Evolutionary conservation across 2,888 invertebrate species (phyloP), one percentile per base, ranked within the genome.

Genomic region (Melipona beecheii): DNA sequence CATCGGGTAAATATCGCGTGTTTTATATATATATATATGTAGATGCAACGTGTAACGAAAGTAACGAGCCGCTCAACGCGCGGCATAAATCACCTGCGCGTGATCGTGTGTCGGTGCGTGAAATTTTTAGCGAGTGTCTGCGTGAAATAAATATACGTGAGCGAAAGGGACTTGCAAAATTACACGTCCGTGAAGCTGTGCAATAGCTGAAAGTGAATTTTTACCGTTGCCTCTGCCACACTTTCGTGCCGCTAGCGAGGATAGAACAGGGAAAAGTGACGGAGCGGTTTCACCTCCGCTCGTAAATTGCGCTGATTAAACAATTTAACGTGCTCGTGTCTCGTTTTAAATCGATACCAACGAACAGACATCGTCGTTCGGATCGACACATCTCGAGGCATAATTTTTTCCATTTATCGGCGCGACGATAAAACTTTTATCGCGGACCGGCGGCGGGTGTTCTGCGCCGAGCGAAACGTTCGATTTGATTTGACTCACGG

Each of bases 151-250:
- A 58, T 27, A 21, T 43, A 43, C 43, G 43, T 2, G 74, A 15
- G 56, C 73, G 52, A 52, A 52, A 36, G 9, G 43, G 43, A 17
- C 15, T 65, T n/a, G 68, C 56, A 58, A 68, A 75, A n/a, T 56
- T 66, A 50, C 54, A 4, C 36, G 17, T 19, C 27, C 19, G 50
- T 58, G 6, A 75, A 68, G 27, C 50, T 62, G 52, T 64, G 64
- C 21, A 77, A n/a, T 13, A 54, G 64, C 43, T n/a, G 36, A 62
- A 77, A 43, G 19, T 70, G 70, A 76, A 70, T 11, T 64, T 76
- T 64, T 36, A 52, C 43, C 13, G 21, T 24, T 24, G 4, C 15
- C 54, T 43, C 31, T n/a, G 43, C 21, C 21, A 17, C 21, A 15
- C 19, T 60, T 60, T 19, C 15, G 2, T 24, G 24, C 15, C 17